Base-by-base conservation (phyloP, 2,113 vertebrate species). In the Psittacula cyanocephala region DNA sequence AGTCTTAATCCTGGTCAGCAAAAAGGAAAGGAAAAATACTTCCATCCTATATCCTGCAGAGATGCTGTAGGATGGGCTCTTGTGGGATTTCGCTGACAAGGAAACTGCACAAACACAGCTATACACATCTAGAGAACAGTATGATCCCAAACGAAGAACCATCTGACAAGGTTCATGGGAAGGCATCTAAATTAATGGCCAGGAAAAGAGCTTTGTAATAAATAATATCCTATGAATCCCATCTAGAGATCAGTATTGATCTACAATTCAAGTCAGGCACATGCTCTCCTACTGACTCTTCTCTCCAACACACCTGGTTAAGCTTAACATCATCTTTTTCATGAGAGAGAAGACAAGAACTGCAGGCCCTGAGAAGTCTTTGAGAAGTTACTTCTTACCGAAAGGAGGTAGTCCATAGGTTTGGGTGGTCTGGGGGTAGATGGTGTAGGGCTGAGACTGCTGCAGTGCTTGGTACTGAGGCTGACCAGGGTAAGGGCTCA, bases 371-470 rank as follows among this genome's bases (percentile, higher is more conserved):
- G 12, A 79, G 64, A 83, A 92, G 47, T 10, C 57, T 88, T 79
- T 80, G 57, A 41, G 18, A 88, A 90, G 72, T 78, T 33, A 28
- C 37, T 76, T 62, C 99, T 98, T 98, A 99, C 99, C 99, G 4
- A 99, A 99, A 91, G 99, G 99, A 95, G 99, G 99, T 98, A 99
- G 99, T 98, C 99, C 99, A 0, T 99, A 99, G 24, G 98, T 98
- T 97, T 99, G 99, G 72, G 98, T 98, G 25, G 98, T 98, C 96
- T 99, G 99, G 74, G 99, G 98, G 95, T 99, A 99, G 96, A 99
- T 94, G 33, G 98, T 98, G 92, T 99, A 99, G 77, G 98, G 97
- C 39, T 99, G 98, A 94, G 99, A 98, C 95, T 99, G 99, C 91
- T 98, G 98, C 67, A 99, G 98, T 27, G 99, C 96, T 96, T 98